Base-by-base conservation (phyloP, 37 sponge, comb jelly and placozoan genomes). In the Aphrocallistes beatrix region DNA sequence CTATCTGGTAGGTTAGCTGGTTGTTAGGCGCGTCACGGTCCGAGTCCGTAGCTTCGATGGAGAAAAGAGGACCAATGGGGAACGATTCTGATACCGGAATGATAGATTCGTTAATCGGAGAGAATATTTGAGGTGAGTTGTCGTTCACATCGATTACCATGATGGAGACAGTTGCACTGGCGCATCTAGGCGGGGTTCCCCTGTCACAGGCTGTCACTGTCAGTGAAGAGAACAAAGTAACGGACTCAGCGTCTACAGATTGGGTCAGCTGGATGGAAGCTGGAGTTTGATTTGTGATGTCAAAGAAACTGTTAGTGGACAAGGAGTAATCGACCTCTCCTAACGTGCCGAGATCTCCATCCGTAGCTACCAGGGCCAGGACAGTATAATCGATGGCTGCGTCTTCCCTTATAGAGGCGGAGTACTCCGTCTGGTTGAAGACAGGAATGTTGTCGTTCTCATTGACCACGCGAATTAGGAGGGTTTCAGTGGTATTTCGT, bases 391-490 rank as follows among this genome's bases (percentile, higher is more conserved):
- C 34, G 10, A 13, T 3, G 6, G 1, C 17, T 28, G 6, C 17
- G 34, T 60, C 75, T 60, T 60, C 75, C 34, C 75, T 60, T 32
- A 60, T 30, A 60, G 75, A 60, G 1, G 32, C 75, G 8, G 8
- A 3, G n/a, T 60, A 60, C 75, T 3, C 37, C 28, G 86, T 38
- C 0, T 48, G 87, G 13, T 30, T 13, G 38, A 95, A 88, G 0
- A 38, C 23, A 19, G 96, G 96, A 0, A 86, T 0, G 38, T 85
- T 89, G 30, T 95, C 93, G 82, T 95, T 95, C 45, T 87, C 92
- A 38, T 95, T 90, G 23, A 88, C 21, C 39, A 86, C 69, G 30
- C 9, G 6, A 17, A 86, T 86, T 21, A 21, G n/a, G 6, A 86
- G 19, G 17, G 75, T 86, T 38, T 37, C 30, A 9, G 6, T 86